These are phyloP conservation scores for Parascotia fuliginaria DNA, from an alignment of 2,888 invertebrate genomes.

Conservation along the genomic window DNA sequence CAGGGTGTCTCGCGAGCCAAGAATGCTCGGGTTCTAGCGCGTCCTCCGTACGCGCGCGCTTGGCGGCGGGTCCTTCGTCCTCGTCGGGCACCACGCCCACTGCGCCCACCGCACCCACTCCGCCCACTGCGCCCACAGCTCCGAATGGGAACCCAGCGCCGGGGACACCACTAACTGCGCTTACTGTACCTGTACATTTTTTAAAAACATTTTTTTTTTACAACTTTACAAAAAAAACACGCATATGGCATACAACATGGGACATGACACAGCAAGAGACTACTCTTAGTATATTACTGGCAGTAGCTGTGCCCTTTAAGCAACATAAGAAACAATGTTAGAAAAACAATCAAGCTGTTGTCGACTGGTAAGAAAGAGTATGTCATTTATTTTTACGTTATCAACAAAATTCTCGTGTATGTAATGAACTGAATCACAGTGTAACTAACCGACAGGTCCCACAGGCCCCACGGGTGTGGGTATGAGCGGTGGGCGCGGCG, in stretches of 20 bases:
- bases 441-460: conserved; percentile 4
- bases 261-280: no score
- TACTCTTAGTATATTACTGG: no score
- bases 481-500: conserved; percentile 67
- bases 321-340: no score
- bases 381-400: no score
- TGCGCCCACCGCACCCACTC: conserved; percentile 93
- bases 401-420: no score
- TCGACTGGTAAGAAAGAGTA: no score
- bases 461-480: conserved; percentile 46
- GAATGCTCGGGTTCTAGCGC: conserved; percentile 94
- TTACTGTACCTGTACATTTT: background rate
- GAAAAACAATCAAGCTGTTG: no score
- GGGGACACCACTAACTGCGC: conserved; percentile 55
- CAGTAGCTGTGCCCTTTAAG: no score
- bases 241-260: no score
- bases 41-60: conserved; percentile 96
- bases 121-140: conserved; percentile 60
- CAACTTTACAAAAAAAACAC: no score
- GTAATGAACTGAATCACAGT: background rate
- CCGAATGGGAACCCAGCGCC: conserved; percentile 54
- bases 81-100: conserved; percentile 52
- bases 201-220: background rate
- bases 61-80: conserved; percentile 93
- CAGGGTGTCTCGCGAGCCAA: conserved; percentile 70